These are phyloP conservation scores for Pedionomus torquatus DNA, from an alignment of 2,113 vertebrate species.

Conservation along the genomic window DNA sequence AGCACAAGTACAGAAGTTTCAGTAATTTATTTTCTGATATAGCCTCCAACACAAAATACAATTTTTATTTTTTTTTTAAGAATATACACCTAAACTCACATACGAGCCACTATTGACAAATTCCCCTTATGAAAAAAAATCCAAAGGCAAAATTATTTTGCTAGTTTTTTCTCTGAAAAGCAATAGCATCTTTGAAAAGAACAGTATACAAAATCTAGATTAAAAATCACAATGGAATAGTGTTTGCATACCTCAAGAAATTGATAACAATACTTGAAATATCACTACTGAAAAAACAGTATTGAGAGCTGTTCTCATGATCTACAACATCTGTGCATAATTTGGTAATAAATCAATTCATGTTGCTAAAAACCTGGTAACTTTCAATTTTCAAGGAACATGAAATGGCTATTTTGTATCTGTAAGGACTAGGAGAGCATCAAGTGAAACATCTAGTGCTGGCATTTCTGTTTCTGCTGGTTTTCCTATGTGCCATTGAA, in stretches of 20 bases:
- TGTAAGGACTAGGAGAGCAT: not conserved
- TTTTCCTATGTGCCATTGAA: rapidly evolving
- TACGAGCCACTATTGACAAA: not conserved
- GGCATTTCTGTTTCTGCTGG: not conserved
- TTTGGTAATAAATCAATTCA: not conserved
- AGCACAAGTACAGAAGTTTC: not conserved
- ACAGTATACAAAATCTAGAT: not conserved
- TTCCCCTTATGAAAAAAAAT: not conserved
- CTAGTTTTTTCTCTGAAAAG: not conserved
- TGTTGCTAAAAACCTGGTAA: not conserved
- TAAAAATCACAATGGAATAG: not conserved
- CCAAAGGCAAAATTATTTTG: not conserved
- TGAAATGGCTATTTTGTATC: not conserved
- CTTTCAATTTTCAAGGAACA: not conserved
- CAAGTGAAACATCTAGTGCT: not conserved
- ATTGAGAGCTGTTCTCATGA: not conserved
- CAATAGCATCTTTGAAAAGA: not conserved
- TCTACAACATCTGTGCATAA: not conserved
- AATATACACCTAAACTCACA: not conserved
- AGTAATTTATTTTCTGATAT: not conserved
- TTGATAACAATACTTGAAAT: not conserved
- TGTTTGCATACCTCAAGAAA: not conserved
- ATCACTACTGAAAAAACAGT: not conserved
- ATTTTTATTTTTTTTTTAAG: not conserved
- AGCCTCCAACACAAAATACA: not conserved